Evolutionary conservation across 2,888 invertebrate species (phyloP), one percentile per base, ranked within the genome.

Genomic region (Aspidapion aeneum): DNA sequence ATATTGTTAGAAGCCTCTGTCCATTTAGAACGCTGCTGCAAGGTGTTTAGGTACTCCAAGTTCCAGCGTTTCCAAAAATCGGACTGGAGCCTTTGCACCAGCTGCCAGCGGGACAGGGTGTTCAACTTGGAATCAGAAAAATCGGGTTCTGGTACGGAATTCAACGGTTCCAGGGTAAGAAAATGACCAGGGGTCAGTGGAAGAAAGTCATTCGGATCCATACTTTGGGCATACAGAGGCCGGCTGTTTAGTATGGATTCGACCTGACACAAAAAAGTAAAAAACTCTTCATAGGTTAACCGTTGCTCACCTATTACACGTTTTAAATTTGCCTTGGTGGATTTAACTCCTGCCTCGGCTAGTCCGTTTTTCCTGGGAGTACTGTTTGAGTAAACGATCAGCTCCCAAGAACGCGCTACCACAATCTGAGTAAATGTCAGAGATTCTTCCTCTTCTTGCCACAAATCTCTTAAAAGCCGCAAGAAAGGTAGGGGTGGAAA

Each of bases 281-380:
- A 12, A 18, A 58, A 58, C 20, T 58, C 58, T 17, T 58, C 49
- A 18, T 19, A 58, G 18, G n/a, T 16, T 12, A 48, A 20, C 1
- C 12, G 48, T 48, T 49, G 18, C 48, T 58, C 19, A 18, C 49
- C 49, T 22, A 58, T 18, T 3, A 58, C 58, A 2, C 58, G 58
- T 18, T 48, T 58, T 16, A 58, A 21, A 18, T 58, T 49, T 3
- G 48, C 49, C 18, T 58, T 58, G 0, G 50, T 50, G 20, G 49
- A 50, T 49, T 58, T 58, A 7, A 58, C 50, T 9, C 58, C 58
- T 18, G 58, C 58, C 58, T 58, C 58, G 49, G n/a, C 18, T 3
- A 49, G 18, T 19, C 49, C 12, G n/a, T 19, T 17, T 21, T n/a
- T n/a, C n/a, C n/a, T n/a, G n/a, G n/a, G n/a, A n/a, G n/a, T n/a